Evolutionary conservation across 2,888 invertebrate species (phyloP), one percentile per base, ranked within the genome.

Genomic region (Oligia latruncula): DNA sequence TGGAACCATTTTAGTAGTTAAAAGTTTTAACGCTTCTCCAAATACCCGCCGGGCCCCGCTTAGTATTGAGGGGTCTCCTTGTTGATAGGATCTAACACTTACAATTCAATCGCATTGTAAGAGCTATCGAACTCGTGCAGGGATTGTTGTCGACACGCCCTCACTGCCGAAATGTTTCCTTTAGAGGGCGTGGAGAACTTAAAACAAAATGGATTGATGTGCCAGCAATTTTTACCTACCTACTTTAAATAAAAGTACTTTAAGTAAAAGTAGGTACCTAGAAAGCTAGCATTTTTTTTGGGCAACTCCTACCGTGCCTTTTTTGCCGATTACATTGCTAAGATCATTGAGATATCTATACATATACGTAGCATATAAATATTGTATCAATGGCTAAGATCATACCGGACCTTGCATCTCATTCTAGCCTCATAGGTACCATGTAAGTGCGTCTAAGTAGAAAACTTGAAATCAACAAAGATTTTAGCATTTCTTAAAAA

Each of bases 11-110:
- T 78, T 68, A 35, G 72, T 74, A 81, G 46, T 72, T 76, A 81
- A 80, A 78, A 77, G 62, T 83, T 81, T 35, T 75, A 64, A 84
- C 79, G 49, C 76, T 77, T 78, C 71, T 77, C n/a, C 46, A 78
- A 83, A 82, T 73, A 84, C 49, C 64, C 64, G 65, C 15, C 29
- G n/a, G 71, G 60, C 74, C 23, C 75, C 73, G 49, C 52, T 68
- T 71, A 78, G 73, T 79, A 76, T 83, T 75, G 77, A 84, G 75
- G 70, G 81, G 62, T 65, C 78, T 82, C 64, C 77, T 86, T 78
- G 81, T 88, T 87, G 86, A 86, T 76, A 86, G 81, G 83, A 81
- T 77, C 82, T 85, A 87, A 87, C 87, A 85, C 87, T 86, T 88
- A 88, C 81, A 87, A 88, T 88, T 88, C 87, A 88, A 88, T 88